Base-by-base conservation (phyloP, 2,888 invertebrate species). In the Pelosia muscerda region DNA sequence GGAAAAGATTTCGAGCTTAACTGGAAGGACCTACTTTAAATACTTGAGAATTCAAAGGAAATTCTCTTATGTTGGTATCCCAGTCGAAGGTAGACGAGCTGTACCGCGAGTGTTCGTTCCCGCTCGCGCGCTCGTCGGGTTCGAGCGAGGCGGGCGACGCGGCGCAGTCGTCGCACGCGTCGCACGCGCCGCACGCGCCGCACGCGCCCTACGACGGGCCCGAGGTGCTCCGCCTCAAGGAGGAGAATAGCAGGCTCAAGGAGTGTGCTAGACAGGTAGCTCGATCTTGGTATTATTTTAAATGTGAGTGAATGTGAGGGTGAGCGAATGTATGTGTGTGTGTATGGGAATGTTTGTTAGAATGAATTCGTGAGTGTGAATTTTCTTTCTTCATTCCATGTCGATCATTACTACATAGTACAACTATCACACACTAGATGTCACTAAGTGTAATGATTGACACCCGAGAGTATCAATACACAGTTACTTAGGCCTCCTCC, bases 161-260 rank as follows among this genome's bases (percentile, higher is more conserved):
- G 8, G 57, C 57, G 34, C 61, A 13, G 61, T 62, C 25, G 60
- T 69, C 9, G 75, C 70, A n/a, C n/a, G n/a, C n/a, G n/a, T n/a
- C n/a, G 0, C 23, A n/a, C 11, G 1, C n/a, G n/a, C n/a, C n/a
- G 9, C n/a, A 5, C 23, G 3, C 63, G 0, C 8, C 62, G 9
- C n/a, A 5, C 23, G 3, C 63, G 0, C 8, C 62, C 0, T 23
- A n/a, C 11, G 1, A 2, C 2, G 65, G 79, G 10, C 57, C 68
- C 0, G 78, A 79, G 34, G 42, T 85, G 5, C 79, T 74, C 0
- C 71, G 71, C 2, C 79, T 93, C 2, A 73, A 70, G 3, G 85
- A 88, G 0, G 93, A 93, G 76, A 93, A 93, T 60, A 85, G 87
- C 0, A 80, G 87, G 2, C 85, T 94, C 2, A 89, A 84, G 71